phyloP scores from a whole-genome alignment of 2,888 invertebrate genomes.

The Ecdyonurus torrentis region DNA sequence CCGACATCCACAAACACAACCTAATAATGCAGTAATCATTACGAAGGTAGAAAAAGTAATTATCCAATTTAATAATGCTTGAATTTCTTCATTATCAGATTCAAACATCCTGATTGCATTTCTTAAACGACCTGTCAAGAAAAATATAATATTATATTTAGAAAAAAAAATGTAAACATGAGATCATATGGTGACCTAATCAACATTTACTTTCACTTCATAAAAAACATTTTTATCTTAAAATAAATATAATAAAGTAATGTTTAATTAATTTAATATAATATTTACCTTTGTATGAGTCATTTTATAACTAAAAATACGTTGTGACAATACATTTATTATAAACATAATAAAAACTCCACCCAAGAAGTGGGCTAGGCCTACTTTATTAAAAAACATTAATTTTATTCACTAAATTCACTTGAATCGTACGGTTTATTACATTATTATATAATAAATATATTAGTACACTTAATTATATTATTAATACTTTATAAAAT shows the following conservation, averaged over 20 bases:
- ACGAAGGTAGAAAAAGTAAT: neutral
- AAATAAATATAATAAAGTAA: neutral
- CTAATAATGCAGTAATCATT: conserved; percentile 34
- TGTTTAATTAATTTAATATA: neutral
- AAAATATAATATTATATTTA: neutral
- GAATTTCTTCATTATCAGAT: neutral
- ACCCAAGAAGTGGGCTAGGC: neutral
- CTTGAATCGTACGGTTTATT: too few species aligned
- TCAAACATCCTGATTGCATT: neutral
- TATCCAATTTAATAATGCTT: neutral
- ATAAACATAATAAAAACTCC: neutral
- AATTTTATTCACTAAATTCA: neutral
- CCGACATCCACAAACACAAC: conserved; percentile 58
- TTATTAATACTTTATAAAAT: neutral
- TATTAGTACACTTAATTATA: neutral
- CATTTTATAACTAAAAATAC: neutral
- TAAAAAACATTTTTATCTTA: neutral
- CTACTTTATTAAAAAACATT: neutral
- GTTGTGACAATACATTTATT: neutral
- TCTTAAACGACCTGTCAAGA: neutral
- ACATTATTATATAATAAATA: neutral
- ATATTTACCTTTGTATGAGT: neutral
- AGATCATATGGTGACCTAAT: too few species aligned
- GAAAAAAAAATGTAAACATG: too few species aligned
- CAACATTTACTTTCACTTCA: neutral